Evolutionary conservation across 2,113 vertebrate species (phyloP).

Genomic region (Kryptolebias marmoratus): DNA sequence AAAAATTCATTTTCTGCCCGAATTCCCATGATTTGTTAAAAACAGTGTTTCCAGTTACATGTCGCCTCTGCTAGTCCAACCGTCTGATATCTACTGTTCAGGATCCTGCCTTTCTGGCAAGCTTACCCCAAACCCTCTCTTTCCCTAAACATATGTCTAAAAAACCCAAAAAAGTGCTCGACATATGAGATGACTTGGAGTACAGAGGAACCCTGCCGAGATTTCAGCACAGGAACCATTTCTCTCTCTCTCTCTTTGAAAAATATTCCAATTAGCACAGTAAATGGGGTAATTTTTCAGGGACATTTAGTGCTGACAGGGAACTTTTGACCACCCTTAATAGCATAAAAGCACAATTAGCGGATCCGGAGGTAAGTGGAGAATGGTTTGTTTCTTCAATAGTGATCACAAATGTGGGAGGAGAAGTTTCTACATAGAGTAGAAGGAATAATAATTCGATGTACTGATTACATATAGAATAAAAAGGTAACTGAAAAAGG

Average conservation of each 20-base stretch:
- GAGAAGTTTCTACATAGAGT: neutral
- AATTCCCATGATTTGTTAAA: slow-evolving; percentile 19
- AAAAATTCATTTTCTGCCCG: slow-evolving; percentile 38
- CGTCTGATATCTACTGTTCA: slow-evolving; percentile 11
- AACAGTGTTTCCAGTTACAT: slow-evolving; percentile 12
- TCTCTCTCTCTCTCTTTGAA: too few species aligned
- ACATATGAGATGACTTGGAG: neutral
- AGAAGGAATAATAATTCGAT: neutral
- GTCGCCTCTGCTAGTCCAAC: slow-evolving; percentile 24
- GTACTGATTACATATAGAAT: neutral
- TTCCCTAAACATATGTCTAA: neutral
- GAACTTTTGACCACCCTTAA: neutral
- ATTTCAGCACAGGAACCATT: too few species aligned
- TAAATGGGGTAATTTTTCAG: neutral
- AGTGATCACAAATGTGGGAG: neutral
- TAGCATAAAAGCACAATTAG: slow-evolving; percentile 1
- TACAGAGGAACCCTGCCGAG: neutral
- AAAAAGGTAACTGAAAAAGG: too few species aligned
- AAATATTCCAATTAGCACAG: neutral
- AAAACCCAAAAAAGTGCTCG: neutral
- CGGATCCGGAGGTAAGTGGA: neutral
- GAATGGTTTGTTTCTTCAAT: neutral
- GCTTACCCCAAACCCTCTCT: fast-evolving
- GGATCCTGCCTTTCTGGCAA: slow-evolving; percentile 13
- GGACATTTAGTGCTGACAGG: neutral